These are phyloP conservation scores for Mactra quadrangularis DNA, from an alignment of 1,140 invertebrate species.

Conservation along the genomic window DNA sequence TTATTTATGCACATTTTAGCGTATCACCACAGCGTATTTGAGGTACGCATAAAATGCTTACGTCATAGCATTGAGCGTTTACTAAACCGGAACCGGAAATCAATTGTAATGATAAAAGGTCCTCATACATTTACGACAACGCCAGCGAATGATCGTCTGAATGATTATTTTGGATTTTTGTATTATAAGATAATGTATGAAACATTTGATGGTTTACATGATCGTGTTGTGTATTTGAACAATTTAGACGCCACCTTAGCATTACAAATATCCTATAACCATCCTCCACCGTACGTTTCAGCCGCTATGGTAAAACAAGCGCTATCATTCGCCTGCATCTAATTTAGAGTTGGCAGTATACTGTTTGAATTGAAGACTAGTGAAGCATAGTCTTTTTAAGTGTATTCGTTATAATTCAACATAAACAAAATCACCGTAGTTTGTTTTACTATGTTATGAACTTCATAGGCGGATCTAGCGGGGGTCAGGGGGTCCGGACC, in stretches of 20 bases:
- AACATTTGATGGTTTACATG: conserved; percentile 8
- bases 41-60: background rate
- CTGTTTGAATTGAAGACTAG: no score
- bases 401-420: no score
- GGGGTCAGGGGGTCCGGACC: no score
- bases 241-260: conserved; percentile 4
- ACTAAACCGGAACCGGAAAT: background rate
- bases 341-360: no score
- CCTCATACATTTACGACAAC: conserved; percentile 10
- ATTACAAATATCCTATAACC: background rate
- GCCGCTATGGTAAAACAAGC: conserved; percentile 21
- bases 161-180: conserved; percentile 23
- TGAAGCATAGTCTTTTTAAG: no score
- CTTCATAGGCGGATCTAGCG: no score
- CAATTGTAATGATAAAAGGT: conserved; percentile 16
- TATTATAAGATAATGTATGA: conserved; percentile 13
- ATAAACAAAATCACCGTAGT: no score
- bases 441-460: no score
- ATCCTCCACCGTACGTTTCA: background rate
- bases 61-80: conserved; percentile 6
- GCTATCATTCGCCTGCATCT: conserved; percentile 19
- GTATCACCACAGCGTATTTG: conserved; percentile 19
- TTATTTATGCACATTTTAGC: background rate
- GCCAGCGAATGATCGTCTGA: background rate
- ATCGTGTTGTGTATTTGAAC: conserved; percentile 13